phyloP scores from a whole-genome alignment of 2,888 invertebrate genomes.

The Heliconius charithonia region DNA sequence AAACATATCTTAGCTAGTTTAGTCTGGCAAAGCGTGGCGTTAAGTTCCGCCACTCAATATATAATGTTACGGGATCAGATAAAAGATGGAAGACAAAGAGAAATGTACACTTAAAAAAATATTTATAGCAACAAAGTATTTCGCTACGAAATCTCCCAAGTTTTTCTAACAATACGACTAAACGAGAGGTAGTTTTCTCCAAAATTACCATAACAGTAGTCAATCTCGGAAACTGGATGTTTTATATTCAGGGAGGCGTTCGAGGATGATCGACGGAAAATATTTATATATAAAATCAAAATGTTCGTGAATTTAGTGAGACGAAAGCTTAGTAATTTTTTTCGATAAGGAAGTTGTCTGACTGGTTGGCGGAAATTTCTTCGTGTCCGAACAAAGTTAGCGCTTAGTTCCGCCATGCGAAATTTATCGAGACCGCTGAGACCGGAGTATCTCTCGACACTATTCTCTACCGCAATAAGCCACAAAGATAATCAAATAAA shows the following conservation, averaged over 20 bases:
- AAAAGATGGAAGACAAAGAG: too few species aligned
- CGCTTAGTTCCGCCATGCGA: neutral
- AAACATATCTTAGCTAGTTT: neutral
- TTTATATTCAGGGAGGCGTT: conserved; percentile 66
- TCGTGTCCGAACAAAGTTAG: too few species aligned
- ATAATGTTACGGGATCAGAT: neutral
- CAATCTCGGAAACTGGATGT: conserved; percentile 55
- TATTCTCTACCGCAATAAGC: neutral
- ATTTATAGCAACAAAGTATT: too few species aligned
- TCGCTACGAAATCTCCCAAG: conserved; percentile 1
- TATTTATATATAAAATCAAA: conserved; percentile 47
- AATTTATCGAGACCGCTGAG: neutral
- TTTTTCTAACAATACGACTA: conserved; percentile 54
- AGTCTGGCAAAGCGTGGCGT: neutral
- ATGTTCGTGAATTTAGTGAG: conserved; percentile 44
- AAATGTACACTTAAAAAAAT: too few species aligned
- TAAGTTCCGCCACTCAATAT: neutral
- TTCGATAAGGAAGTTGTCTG: neutral
- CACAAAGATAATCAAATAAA: neutral
- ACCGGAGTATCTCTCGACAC: neutral
- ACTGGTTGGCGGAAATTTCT: neutral
- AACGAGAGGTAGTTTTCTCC: conserved; percentile 56
- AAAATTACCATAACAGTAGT: conserved; percentile 65
- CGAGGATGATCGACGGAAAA: conserved; percentile 49
- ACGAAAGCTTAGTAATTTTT: conserved; percentile 39